These are phyloP conservation scores for Ylistrum balloti DNA, from an alignment of 1,140 invertebrate genomes.

Conservation along the genomic window DNA sequence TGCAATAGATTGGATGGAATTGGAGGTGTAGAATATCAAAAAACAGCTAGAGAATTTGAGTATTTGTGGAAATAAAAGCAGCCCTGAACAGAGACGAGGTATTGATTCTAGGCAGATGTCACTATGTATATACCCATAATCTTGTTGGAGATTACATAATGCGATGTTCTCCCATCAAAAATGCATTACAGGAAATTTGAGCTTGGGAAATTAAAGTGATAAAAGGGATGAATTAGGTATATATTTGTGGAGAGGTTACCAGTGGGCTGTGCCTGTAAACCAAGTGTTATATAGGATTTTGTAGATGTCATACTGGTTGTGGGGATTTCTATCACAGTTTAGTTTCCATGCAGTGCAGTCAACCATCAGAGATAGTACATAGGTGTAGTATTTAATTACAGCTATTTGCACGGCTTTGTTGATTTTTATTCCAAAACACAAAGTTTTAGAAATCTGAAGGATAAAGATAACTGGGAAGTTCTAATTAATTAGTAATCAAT, in stretches of 20 bases:
- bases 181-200: conserved; percentile 30
- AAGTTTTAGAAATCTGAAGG: too few species aligned
- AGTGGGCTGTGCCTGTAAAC: neutral
- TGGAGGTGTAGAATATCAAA: neutral
- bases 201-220: conserved; percentile 19
- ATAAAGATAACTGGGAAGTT: too few species aligned
- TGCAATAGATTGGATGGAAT: conserved; percentile 20
- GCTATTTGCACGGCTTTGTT: too few species aligned
- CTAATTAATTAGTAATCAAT: too few species aligned
- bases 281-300: too few species aligned
- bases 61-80: conserved; percentile 11
- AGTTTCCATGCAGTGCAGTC: too few species aligned
- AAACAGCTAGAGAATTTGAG: neutral
- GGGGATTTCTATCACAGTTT: too few species aligned
- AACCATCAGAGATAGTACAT: too few species aligned
- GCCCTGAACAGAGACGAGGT: neutral
- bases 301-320: too few species aligned
- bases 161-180: conserved; percentile 5
- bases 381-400: too few species aligned
- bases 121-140: conserved; percentile 28
- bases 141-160: conserved; percentile 16
- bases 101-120: conserved; percentile 9
- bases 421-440: too few species aligned
- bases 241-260: neutral
- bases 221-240: neutral